Evolutionary conservation across 2,113 vertebrate species (phyloP), one percentile per base, ranked within the genome.

Genomic region (Macheiramphus alcinus): DNA sequence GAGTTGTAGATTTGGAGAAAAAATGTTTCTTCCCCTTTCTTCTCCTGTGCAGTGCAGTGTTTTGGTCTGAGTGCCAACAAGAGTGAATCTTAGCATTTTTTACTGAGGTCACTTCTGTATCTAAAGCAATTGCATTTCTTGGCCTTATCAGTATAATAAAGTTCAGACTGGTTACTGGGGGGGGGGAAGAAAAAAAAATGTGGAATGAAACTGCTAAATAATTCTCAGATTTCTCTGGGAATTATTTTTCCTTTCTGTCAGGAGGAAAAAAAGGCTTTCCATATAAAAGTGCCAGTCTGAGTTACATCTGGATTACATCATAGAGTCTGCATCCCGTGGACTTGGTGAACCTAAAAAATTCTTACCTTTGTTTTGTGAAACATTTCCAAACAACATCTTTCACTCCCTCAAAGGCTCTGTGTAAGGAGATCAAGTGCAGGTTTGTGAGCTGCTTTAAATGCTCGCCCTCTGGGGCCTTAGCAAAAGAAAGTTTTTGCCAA

Each of bases 281-380:
- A 65, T 74, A 72, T 56, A 52, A 8, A 47, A 53, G 2, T 45
- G 45, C 42, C 81, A 85, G 34, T 42, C n/a, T 73, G 53, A 82
- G 36, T 88, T 85, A 85, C 66, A 87, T 76, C 66, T 67, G 78
- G 62, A 58, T 97, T 94, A 66, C 78, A 76, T 95, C 91, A 91
- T 15, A 5, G 3, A 48, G 61, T 65, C 76, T 81, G 12, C 1
- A 1, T 47, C 53, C 34, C 61, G 63, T 67, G 61, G 47, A 78
- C 40, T 40, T 56, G 20, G 29, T 47, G 56, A 90, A 67, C 43
- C n/a, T 88, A 20, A 63, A 86, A 74, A 36, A 82, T 36, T 68
- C 53, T 90, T 82, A 95, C 66, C 62, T 95, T 93, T 82, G 40
- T 40, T 96, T 80, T 48, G 42, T 94, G 70, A 94, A 95, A 91